A percentile compares a stretch with the other conserved stretches of the same genome.
phyloP scores from a whole-genome alignment of 2,797 vertebrate genomes.

The Coranthus polyacanthus region DNA sequence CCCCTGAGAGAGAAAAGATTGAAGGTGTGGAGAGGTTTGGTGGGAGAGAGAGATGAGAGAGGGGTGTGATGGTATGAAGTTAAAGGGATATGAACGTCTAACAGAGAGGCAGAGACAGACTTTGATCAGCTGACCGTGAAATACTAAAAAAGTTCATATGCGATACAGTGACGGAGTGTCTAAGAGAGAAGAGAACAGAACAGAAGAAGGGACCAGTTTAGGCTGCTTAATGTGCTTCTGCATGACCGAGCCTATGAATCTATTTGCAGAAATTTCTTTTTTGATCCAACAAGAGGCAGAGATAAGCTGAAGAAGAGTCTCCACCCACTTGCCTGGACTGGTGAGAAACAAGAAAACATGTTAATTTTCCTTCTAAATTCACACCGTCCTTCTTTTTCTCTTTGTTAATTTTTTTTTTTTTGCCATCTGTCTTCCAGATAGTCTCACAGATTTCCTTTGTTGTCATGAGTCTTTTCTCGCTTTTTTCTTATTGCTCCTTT shows the following conservation, averaged over 20 bases:
- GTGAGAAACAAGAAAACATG: not conserved
- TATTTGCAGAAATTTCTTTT: constrained; percentile 42
- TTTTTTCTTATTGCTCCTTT: not conserved
- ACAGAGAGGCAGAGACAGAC: constrained; percentile 3
- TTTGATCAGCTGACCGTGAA: constrained; percentile 42
- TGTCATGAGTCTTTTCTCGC: not conserved
- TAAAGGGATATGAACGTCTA: constrained; percentile 18
- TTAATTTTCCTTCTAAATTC: not conserved
- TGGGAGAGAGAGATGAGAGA: not conserved
- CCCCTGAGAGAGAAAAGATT: not conserved
- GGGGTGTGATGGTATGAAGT: constrained; percentile 7
- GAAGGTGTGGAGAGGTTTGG: not conserved
- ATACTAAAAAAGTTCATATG: constrained; percentile 38
- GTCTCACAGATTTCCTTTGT: not conserved
- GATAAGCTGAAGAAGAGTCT: constrained; percentile 49
- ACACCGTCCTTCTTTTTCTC: not conserved
- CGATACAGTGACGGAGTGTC: constrained; percentile 1
- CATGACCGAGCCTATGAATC: constrained; percentile 28
- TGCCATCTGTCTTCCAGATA: not conserved
- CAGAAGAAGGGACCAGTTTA: constrained; percentile 4
- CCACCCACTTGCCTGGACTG: constrained; percentile 1
- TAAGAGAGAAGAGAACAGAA: constrained; percentile 19
- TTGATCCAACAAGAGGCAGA: constrained; percentile 25
- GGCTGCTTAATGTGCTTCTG: constrained; percentile 31
- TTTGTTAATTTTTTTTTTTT: not conserved